Conservation (phyloP, 2,888 invertebrate genomes). For the Synergus gifuensis region DNA sequence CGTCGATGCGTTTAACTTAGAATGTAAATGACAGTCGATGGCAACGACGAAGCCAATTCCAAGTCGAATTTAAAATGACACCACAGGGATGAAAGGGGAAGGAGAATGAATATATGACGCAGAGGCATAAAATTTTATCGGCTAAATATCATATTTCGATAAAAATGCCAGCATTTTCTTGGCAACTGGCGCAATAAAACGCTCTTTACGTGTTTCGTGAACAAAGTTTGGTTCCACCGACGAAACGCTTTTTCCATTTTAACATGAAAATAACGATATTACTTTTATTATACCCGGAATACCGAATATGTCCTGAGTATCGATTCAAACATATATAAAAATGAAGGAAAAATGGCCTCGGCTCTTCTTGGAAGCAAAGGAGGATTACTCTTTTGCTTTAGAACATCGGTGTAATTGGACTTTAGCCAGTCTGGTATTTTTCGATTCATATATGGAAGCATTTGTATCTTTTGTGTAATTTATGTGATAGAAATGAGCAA, state of each 20-base stretch:
- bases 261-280: conserved; percentile 19
- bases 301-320: conserved; percentile 20
- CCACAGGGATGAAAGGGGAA: conserved; percentile 45
- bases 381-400: not conserved
- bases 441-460: not conserved
- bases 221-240: conserved; percentile 8
- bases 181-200: conserved; percentile 52
- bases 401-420: conserved; percentile 4
- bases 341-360: conserved; percentile 1
- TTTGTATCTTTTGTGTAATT: not conserved
- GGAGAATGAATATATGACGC: conserved; percentile 19
- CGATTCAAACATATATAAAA: conserved; percentile 21
- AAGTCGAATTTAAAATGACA: conserved; percentile 51
- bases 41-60: conserved; percentile 49
- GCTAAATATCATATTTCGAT: conserved; percentile 63
- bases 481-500: not conserved
- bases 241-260: conserved; percentile 37
- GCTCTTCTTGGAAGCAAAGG: not conserved
- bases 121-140: conserved; percentile 61
- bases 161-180: conserved; percentile 50
- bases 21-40: conserved; percentile 52
- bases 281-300: conserved; percentile 34
- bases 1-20: conserved; percentile 46
- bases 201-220: conserved; percentile 48
- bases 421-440: not conserved